Evolutionary conservation across 2,888 invertebrate genomes (phyloP).

Genomic region (Sinotaia quadrata): DNA sequence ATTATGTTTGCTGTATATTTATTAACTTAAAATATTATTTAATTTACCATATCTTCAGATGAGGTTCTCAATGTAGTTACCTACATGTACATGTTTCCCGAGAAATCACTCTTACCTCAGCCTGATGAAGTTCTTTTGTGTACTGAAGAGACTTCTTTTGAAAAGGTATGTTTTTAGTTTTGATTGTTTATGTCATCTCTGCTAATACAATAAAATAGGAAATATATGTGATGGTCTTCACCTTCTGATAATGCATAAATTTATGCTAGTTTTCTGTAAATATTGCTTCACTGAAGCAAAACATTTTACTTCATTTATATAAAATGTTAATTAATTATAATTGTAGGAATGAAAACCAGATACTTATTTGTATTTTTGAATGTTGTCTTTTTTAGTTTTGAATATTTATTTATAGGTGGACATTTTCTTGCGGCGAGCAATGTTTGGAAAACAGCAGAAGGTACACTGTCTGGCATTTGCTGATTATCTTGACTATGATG

Average conservation of each 20-base stretch:
- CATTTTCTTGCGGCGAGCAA: constrained; percentile 50
- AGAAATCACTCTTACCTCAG: constrained; percentile 40
- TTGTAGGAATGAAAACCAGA: no score
- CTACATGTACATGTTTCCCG: constrained; percentile 40
- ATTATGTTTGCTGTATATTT: no score
- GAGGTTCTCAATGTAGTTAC: constrained; percentile 41
- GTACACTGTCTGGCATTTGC: constrained; percentile 57
- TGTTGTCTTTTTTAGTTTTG: not conserved
- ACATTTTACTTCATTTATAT: no score
- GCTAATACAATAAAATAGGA: no score
- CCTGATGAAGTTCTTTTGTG: constrained; percentile 53
- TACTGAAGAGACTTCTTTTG: constrained; percentile 27
- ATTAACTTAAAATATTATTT: no score
- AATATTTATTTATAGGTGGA: constrained; percentile 51
- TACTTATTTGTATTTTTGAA: not conserved
- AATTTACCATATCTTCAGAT: constrained; percentile 28
- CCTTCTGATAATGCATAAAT: no score
- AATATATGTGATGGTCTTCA: no score
- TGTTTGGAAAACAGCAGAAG: constrained; percentile 39
- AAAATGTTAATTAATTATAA: no score
- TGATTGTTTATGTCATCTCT: no score
- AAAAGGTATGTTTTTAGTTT: constrained; percentile 3
- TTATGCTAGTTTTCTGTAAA: no score
- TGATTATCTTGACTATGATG: constrained; percentile 57
- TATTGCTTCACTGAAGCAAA: no score